phyloP scores from a whole-genome alignment of 2,797 vertebrate species.

The Protonibea diacanthus region DNA sequence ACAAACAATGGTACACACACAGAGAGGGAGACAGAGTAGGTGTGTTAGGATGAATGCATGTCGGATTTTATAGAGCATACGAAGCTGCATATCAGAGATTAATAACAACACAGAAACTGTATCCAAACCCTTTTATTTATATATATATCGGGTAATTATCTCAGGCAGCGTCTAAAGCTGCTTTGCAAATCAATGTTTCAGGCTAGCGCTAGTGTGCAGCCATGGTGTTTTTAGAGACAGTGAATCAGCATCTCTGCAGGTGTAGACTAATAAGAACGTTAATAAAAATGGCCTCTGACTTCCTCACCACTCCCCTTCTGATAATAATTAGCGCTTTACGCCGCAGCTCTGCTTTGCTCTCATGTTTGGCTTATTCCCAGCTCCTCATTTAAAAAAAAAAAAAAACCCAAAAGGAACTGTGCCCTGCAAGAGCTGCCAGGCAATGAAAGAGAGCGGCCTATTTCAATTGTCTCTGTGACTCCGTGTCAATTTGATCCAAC shows the following conservation, averaged over 20 bases:
- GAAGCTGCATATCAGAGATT: constrained; percentile 2
- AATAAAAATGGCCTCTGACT: not conserved
- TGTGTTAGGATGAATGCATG: constrained; percentile 3
- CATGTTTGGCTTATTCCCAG: not conserved
- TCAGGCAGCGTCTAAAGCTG: not conserved
- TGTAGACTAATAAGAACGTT: not conserved
- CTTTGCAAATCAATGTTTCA: not conserved
- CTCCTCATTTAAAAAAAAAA: not conserved
- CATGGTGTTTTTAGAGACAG: not conserved
- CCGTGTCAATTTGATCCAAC: not conserved
- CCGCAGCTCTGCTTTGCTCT: not conserved
- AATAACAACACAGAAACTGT: not conserved
- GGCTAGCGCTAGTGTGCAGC: not conserved
- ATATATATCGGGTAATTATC: not conserved
- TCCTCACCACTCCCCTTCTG: not conserved
- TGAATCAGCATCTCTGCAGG: constrained; percentile 15
- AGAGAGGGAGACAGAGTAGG: not conserved
- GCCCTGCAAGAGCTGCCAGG: constrained; percentile 1
- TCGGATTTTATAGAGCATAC: constrained; percentile 15
- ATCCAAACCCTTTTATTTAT: not conserved
- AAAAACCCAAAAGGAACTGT: too few relatives aligned
- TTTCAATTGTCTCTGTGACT: not conserved
- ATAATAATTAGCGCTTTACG: not conserved
- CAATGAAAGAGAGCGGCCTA: not conserved
- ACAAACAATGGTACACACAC: not conserved